Evolutionary conservation across 2,797 vertebrate species (phyloP).

Genomic region (Hoplostethus atlanticus): DNA sequence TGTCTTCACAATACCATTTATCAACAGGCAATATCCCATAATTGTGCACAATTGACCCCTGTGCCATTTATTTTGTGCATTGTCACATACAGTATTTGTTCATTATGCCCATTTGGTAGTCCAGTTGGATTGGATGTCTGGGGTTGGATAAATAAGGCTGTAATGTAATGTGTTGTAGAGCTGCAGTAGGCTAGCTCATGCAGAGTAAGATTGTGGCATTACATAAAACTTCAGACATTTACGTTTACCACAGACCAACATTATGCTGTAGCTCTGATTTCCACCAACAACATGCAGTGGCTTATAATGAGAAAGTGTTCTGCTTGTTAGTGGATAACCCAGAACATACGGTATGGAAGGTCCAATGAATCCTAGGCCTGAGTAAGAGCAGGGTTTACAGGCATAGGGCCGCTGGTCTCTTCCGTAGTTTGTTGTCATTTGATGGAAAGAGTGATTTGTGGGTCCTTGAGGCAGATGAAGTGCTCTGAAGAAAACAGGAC

Average conservation of each 20-base stretch:
- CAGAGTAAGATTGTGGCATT: not conserved
- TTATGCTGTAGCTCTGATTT: conserved; percentile 9
- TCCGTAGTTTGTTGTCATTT: conserved; percentile 3
- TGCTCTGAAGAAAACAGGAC: conserved; percentile 16
- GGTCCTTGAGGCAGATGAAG: conserved; percentile 57
- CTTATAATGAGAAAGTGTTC: conserved; percentile 14
- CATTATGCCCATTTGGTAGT: not conserved
- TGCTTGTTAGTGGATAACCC: conserved; percentile 1
- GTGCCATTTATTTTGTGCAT: not conserved
- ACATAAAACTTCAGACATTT: not conserved
- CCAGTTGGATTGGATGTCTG: not conserved
- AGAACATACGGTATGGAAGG: conserved; percentile 11
- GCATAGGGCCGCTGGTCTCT: conserved; percentile 16
- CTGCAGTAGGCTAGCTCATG: not conserved
- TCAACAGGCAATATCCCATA: not conserved
- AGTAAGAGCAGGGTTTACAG: conserved; percentile 55
- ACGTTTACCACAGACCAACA: conserved; percentile 9
- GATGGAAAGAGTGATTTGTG: conserved; percentile 31
- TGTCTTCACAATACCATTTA: not conserved
- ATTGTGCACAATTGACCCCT: not conserved
- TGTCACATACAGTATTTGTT: not conserved
- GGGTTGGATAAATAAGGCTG: not conserved
- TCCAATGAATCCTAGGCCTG: conserved; percentile 14
- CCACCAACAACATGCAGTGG: conserved; percentile 17
- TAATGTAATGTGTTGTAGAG: not conserved